Conservation (phyloP, 2,797 vertebrate genomes). For the Paratrypauchen microcephalus region DNA sequence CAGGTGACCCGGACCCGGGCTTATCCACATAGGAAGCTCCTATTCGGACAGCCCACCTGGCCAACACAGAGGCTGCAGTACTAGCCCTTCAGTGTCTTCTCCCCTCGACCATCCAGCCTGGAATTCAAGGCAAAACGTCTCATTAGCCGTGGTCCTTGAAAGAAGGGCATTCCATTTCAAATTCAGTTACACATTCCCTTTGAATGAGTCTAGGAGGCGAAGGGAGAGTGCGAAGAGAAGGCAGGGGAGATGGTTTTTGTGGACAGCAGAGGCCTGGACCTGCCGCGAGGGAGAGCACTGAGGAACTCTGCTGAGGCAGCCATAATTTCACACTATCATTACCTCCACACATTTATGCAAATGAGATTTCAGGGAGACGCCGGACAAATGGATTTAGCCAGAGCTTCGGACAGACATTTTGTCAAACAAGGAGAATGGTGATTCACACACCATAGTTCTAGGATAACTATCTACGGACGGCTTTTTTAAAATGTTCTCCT, state of each 20-base stretch:
- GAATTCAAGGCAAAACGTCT: constrained; percentile 84
- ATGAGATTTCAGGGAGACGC: constrained; percentile 63
- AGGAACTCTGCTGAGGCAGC: constrained; percentile 73
- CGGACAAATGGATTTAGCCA: constrained; percentile 59
- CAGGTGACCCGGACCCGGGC: constrained; percentile 53
- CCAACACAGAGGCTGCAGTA: constrained; percentile 63
- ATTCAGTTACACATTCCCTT: constrained; percentile 84
- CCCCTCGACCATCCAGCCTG: constrained; percentile 48
- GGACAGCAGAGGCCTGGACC: constrained; percentile 70
- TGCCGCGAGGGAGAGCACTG: constrained; percentile 61
- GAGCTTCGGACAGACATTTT: constrained; percentile 15
- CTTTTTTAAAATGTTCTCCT: neutral
- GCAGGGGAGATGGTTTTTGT: constrained; percentile 56
- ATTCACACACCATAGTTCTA: constrained; percentile 32
- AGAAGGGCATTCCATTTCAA: constrained; percentile 78
- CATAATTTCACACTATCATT: constrained; percentile 80
- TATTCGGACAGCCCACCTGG: constrained; percentile 66
- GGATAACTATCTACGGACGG: neutral
- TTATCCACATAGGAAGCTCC: constrained; percentile 47
- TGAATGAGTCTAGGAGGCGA: constrained; percentile 74
- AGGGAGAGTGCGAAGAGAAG: constrained; percentile 53
- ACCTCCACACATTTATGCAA: constrained; percentile 76
- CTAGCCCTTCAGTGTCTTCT: constrained; percentile 69
- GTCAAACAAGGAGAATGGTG: constrained; percentile 15
- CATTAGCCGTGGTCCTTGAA: constrained; percentile 82